Base-by-base conservation (phyloP, 2,113 vertebrate genomes). In the Myotis davidii region DNA sequence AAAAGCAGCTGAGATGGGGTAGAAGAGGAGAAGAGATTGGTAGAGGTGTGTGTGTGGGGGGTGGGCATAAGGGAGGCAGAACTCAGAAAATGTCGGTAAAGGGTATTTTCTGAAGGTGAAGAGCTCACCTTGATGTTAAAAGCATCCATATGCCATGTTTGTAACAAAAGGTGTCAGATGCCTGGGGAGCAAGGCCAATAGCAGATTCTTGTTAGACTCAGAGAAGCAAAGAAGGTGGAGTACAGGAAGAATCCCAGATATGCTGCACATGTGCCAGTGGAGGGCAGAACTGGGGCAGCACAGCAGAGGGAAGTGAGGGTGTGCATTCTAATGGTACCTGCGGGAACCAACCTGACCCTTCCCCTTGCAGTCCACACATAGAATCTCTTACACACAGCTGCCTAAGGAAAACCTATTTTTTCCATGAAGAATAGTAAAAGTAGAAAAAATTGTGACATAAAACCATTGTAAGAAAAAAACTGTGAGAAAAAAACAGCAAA, bases 1-100 rank as follows among this genome's bases (percentile, higher is more conserved):
- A 25, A 52, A n/a, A 56, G 23, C 54, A 9, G 5, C 29, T 2
- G n/a, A 29, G n/a, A 11, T 2, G 25, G 39, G 65, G 54, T 2
- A 18, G 23, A 34, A 32, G 48, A 61, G 12, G 14, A 83, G 59
- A 86, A 34, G 4, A 17, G 18, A 6, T 9, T 29, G 14, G n/a
- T 9, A 11, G 16, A 32, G 18, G 11, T 0, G 45, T 45, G 10
- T 45, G 45, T 45, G 2, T 11, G 45, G 1, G 45, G 9, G 6
- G 6, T 2, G 11, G 5, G 21, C 6, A 17, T 6, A 1, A 6
- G 9, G n/a, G 27, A 56, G 20, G 29, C 13, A 14, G 48, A 3
- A 5, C 59, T 77, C 72, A 14, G 72, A 23, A 25, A 34, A 29
- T 2, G 3, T 21, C 48, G 8, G 48, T 7, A 21, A 29, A 21